Evolutionary conservation across 2,888 invertebrate species (phyloP), one percentile per base, ranked within the genome.

Genomic region (Drosophila birchii): DNA sequence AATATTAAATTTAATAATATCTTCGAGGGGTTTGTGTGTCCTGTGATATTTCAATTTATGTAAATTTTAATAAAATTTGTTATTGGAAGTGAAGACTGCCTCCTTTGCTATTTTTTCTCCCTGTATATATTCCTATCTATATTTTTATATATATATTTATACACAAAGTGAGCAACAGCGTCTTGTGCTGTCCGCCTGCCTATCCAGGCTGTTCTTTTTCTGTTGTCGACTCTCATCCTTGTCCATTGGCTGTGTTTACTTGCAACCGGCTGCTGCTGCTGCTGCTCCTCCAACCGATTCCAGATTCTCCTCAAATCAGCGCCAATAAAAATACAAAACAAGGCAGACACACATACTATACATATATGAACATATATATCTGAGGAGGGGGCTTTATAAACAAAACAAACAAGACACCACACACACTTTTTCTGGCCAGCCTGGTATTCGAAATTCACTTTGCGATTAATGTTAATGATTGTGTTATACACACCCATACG

Each of bases 381-480:
- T n/a, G 18, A 23, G 23, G 34, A 23, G 75, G 73, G 85, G 85
- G 82, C 88, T 89, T 85, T 85, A 89, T 85, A 85, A 85, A 89
- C 84, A 89, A 85, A 85, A 89, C 86, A 85, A 89, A 85, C 81
- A 88, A 88, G 26, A 53, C 32, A 47, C 47, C n/a, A n/a, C 29
- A 12, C n/a, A 29, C 80, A 75, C 73, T 4, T 4, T 5, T 26
- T 26, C 26, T 75, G 34, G 53, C 53, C 51, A 18, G 49, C 14
- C 41, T 45, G 49, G 44, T 23, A 56, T 56, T 56, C 32, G 29
- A 34, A 53, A 53, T 53, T 16, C 51, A 53, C 34, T 44, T 51
- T 38, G 60, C 72, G 44, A 58, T 72, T 59, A 51, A 59, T 59
- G 51, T 59, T 44, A 72, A 72, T 18, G 49, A 72, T 58, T 57